Evolutionary conservation across 2,113 vertebrate genomes (phyloP), one percentile per base, ranked within the genome.

Genomic region (Malaclemys terrapin): DNA sequence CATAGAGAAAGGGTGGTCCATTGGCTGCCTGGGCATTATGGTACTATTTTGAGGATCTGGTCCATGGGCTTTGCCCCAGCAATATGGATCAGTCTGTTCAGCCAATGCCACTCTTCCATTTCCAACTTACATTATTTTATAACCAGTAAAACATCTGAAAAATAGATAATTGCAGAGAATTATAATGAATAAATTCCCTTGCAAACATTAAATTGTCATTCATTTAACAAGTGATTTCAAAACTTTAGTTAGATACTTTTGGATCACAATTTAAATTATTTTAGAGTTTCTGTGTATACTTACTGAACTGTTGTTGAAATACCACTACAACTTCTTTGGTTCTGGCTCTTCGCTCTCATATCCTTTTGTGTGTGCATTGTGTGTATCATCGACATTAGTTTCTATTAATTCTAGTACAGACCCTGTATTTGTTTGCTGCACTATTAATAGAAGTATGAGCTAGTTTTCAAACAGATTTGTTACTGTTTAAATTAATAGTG

Each of bases 381-480:
- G 11, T 49, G 19, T 91, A 38, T 24, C 80, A 87, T 57, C 38
- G 82, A 65, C 96, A 92, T 80, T 62, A 91, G 56, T 53, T 50
- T 50, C 13, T 50, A 50, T 50, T 50, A 50, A 50, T 14, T 50
- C 50, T 50, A 57, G 54, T n/a, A 42, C 90, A 62, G 29, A 27
- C 42, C 9, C 84, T 92, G 4, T 76, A 25, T 95, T 45, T 93
- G 25, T 85, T 96, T 94, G n/a, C 24, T 94, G 27, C 27, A 57
- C 8, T 93, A n/a, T 82, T 54, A 90, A 57, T 82, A 31, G 82
- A 90, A 90, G 65, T 65, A 49, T 4, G 35, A 79, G 83, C 69
- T 96, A 42, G 57, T 57, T 92, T 93, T 89, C 72, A 82, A 94
- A 82, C 24, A 81, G 1, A 78, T 78, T 78, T 80, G 38, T 72